Percentiles rank a stretch among this genome's conserved stretches.
Conservation (phyloP, 2,888 invertebrate genomes). For the Lycaena phlaeas region DNA sequence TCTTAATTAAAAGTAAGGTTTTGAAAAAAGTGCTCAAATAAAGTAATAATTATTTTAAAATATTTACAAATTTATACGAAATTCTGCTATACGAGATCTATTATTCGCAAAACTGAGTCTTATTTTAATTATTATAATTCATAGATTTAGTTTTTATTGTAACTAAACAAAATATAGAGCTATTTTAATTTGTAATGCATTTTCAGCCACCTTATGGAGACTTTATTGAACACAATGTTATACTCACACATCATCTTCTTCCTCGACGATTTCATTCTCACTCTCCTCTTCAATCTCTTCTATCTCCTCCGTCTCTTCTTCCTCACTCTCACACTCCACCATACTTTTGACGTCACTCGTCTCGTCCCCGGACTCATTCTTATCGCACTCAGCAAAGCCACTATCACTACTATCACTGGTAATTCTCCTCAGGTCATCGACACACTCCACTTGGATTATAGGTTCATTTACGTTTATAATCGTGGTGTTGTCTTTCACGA, state of each 20-base stretch:
- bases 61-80: too few relatives aligned
- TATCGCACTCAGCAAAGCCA: constrained; percentile 61
- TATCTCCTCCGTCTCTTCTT: constrained; percentile 32
- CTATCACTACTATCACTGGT: constrained; percentile 66
- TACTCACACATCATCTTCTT: constrained; percentile 17
- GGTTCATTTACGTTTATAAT: constrained; percentile 40
- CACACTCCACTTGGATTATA: constrained; percentile 40
- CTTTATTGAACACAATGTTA: background rate
- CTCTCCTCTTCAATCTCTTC: constrained; percentile 41
- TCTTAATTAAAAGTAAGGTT: too few relatives aligned
- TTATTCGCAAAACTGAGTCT: too few relatives aligned
- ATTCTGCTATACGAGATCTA: too few relatives aligned
- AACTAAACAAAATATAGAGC: too few relatives aligned
- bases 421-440: constrained; percentile 39
- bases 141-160: too few relatives aligned
- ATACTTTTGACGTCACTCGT: constrained; percentile 35
- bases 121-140: too few relatives aligned
- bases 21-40: too few relatives aligned
- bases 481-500: constrained; percentile 41
- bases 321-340: constrained; percentile 28
- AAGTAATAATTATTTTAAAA: too few relatives aligned
- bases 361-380: constrained; percentile 38
- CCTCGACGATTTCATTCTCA: constrained; percentile 29
- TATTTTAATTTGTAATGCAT: too few relatives aligned
- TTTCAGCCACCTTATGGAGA: too few relatives aligned